Evolutionary conservation across 1,140 invertebrate genomes (phyloP).

Genomic region (Holcopasites calliopsidis): DNA sequence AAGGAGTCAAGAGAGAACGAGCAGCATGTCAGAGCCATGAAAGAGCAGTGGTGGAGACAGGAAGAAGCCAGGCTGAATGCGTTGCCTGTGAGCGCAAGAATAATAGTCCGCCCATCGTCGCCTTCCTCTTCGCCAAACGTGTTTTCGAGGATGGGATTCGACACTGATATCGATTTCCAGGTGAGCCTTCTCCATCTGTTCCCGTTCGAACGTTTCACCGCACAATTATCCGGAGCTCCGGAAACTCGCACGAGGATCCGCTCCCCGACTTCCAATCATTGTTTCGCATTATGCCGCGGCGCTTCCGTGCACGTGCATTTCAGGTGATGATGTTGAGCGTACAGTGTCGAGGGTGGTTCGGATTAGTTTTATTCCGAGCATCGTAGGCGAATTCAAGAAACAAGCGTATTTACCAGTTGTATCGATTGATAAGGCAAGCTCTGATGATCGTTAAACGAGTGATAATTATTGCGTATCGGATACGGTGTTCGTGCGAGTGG

Average conservation of each 20-base stretch:
- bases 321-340: too few relatives aligned
- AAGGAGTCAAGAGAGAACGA: constrained; percentile 23
- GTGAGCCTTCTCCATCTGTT: constrained; percentile 55
- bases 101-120: constrained; percentile 57
- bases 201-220: constrained; percentile 22
- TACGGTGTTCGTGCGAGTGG: background rate
- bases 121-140: constrained; percentile 14
- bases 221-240: constrained; percentile 1
- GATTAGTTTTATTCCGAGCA: constrained; percentile 6
- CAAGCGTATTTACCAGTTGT: background rate
- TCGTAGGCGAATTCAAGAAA: background rate
- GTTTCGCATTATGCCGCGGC: background rate
- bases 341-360: too few relatives aligned
- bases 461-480: background rate
- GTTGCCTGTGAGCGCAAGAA: constrained; percentile 65
- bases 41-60: constrained; percentile 40
- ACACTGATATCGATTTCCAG: constrained; percentile 59
- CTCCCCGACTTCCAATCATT: constrained; percentile 12
- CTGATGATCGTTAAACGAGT: background rate
- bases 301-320: background rate
- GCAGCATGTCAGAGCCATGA: constrained; percentile 19
- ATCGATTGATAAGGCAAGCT: background rate
- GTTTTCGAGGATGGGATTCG: constrained; percentile 38
- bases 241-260: constrained; percentile 2
- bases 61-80: constrained; percentile 62